Evolutionary conservation across 2,113 vertebrate species (phyloP), one percentile per base, ranked within the genome.

Genomic region (Xyliphius kryptos): DNA sequence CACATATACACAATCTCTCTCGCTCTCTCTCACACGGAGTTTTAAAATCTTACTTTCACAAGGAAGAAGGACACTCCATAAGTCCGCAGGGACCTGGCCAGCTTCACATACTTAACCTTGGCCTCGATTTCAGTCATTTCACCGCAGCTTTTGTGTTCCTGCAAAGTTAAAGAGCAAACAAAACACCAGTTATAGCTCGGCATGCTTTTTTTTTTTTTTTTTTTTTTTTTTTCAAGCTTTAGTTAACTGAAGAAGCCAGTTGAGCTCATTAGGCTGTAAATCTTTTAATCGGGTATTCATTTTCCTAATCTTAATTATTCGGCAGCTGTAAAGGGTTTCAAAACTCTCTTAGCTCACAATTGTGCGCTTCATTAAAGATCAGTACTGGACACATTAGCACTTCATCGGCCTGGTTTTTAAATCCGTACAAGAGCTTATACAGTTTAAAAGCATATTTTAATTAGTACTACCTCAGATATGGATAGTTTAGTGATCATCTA

Each of bases 71-170:
- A 99, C 46, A 99, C 95, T 0, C 95, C 96, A 0, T 99, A 99
- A 0, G 96, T 99, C 69, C 89, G 85, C 43, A 98, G 85, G 19
- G 96, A 98, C 3, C 96, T 87, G 3, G 96, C 95, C 0, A 98
- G 81, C 71, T 98, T 99, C 66, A 99, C 96, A 0, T 99, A 99
- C 66, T 99, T 98, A 69, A 97, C 95, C 76, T 98, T 98, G n/a
- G 92, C 95, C 77, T 98, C 94, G 14, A 99, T 99, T 77, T 99
- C 96, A 0, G 80, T 90, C 92, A 97, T 97, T 77, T 97, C 96
- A 2, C 95, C 95, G 56, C 92, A 97, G 78, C 87, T 92, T 75
- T 96, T 97, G 80, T 99, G 96, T 1, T 98, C 95, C 96, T 99
- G 73, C n/a, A 44, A 19, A n/a, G 68, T 51, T 75, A 69, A 76